phyloP scores from a whole-genome alignment of 2,113 vertebrate species.

The Gallinago paraguaiae region DNA sequence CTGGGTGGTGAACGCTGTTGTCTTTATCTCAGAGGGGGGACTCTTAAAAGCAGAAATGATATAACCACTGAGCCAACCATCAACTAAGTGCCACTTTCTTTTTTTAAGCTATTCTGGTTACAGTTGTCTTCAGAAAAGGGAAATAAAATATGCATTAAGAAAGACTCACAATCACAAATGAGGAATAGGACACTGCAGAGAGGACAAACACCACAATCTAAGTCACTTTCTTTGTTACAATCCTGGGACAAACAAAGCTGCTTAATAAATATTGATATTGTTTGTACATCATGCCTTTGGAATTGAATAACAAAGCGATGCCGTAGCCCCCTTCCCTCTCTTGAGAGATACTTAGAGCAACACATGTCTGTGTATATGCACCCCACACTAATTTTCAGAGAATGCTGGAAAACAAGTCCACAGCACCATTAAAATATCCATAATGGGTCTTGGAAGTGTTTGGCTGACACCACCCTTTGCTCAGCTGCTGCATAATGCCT shows the following conservation, averaged over 20 bases:
- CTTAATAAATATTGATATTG: conserved; percentile 65
- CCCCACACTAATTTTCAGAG: not conserved
- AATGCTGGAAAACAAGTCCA: not conserved
- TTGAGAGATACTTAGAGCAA: not conserved
- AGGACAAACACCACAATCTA: conserved; percentile 38
- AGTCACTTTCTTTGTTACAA: conserved; percentile 58
- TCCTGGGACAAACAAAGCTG: conserved; percentile 45
- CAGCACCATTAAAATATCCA: not conserved
- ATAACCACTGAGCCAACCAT: not conserved
- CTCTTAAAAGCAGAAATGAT: conserved; percentile 23
- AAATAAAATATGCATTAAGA: conserved; percentile 40
- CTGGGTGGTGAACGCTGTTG: not conserved
- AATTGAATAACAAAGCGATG: not conserved
- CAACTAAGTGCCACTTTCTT: not conserved
- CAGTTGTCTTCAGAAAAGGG: conserved; percentile 2
- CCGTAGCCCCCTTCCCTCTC: not conserved
- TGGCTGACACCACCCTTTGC: not conserved
- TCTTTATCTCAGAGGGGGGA: not conserved
- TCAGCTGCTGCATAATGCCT: not conserved
- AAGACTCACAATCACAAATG: not conserved
- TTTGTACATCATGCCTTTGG: conserved; percentile 46
- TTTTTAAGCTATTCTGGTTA: conserved; percentile 9
- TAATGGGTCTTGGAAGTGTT: not conserved
- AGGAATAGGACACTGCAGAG: conserved; percentile 30
- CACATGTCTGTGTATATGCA: not conserved